Base-by-base conservation (phyloP, 2,888 invertebrate genomes). In the Lithosia quadra region DNA sequence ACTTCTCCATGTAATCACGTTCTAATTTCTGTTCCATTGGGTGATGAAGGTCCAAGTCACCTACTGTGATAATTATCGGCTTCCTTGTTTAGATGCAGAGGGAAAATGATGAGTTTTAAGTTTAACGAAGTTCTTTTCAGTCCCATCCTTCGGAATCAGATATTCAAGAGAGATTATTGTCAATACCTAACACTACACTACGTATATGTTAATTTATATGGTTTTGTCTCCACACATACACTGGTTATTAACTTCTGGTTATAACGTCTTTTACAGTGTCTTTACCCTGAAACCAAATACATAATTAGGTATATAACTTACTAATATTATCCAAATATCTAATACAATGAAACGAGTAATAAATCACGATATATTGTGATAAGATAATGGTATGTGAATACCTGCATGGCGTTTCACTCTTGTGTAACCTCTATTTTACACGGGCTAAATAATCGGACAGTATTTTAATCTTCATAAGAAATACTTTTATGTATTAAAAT, bases 241-340 rank as follows among this genome's bases (percentile, higher is more conserved):
- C n/a, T n/a, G 49, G n/a, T 9, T 49, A 49, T 49, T n/a, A n/a
- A 49, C n/a, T 5, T 49, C 8, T n/a, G 1, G 49, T n/a, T 49
- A 9, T 2, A n/a, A 49, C 55, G 8, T 21, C 63, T 63, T 55
- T 63, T 8, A 49, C 1, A 49, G 49, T 49, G 49, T 49, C 49
- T 49, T 55, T 55, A 34, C 55, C 63, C 63, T 63, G 36, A 55
- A 63, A 63, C 0, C n/a, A 49, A 49, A 49, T 49, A 49, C 8
- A 9, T 49, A 49, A n/a, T 43, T 43, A 43, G 18, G 18, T 43
- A 43, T 7, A 28, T 28, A 28, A 28, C 28, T 28, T 28, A 43
- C 5, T 7, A 18, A 43, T 36, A 59, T 15, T 5, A 18, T 13
- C 5, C 7, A 43, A 18, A 18, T 18, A 7, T 43, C 18, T 43